Evolutionary conservation across 30 jellyfish, hydroid and myxozoan genomes (phyloP), one percentile per base, ranked within the genome.

Genomic region (Calvadosia cruxmelitensis): DNA sequence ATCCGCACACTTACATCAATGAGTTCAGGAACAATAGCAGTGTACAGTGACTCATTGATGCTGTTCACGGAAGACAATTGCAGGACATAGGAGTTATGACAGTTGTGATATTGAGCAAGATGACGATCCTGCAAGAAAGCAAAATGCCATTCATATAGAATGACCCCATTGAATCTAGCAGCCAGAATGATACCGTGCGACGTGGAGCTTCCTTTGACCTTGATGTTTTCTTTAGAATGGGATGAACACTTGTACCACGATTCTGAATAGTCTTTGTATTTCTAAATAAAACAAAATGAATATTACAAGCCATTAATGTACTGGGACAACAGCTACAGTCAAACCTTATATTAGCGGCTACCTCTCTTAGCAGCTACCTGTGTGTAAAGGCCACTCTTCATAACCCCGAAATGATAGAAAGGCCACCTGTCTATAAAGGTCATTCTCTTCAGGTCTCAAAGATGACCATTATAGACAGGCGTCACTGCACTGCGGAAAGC

Each of bases 31-130:
- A 80, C 77, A 0, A 86, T 82, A 64, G 64, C 33, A 23, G 65
- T 73, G 76, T 75, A 87, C 27, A 68, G 75, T 0, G 75, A 52
- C 50, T 80, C 92, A 51, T 87, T 80, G 72, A 75, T 79, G 70
- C 94, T 81, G 71, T 87, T 87, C 29, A 87, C 93, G 34, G 70
- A 63, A 15, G 97, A 84, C 50, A 87, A 78, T 68, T 89, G 87
- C 33, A 80, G 75, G 3, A 87, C 85, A 67, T 80, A 87, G 10
- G 94, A 70, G 57, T 87, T 87, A 69, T 87, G 97, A 50, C 79
- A 72, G 70, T 87, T 87, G 89, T 87, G 88, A 52, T 76, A 84
- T 15, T 73, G 75, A 1, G 85, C 82, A 52, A 75, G 53, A 29
- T 70, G 94, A 36, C 70, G 93, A 64, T 70, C 93, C 93, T 79